phyloP scores from a whole-genome alignment of 2,113 vertebrate genomes.

The Pseudopodoces humilis region DNA sequence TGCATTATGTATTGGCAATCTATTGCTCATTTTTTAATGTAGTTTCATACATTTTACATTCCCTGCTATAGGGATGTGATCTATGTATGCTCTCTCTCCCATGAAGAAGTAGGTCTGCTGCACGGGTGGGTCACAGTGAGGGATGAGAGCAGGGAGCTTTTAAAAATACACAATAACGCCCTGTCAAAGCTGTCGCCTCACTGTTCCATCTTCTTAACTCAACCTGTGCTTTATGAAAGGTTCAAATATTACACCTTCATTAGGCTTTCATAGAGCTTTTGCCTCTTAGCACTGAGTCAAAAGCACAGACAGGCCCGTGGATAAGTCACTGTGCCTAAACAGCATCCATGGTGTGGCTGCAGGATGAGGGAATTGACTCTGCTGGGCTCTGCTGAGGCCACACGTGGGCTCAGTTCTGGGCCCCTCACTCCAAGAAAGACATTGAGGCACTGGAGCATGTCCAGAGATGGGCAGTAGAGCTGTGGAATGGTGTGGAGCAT shows the following conservation, averaged over 20 bases:
- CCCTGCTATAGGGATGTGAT: neutral
- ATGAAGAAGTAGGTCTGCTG: neutral
- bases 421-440: neutral
- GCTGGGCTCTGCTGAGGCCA: neutral
- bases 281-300: neutral
- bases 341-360: neutral
- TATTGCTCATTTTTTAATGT: conserved; percentile 19
- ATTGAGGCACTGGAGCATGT: rapidly evolving
- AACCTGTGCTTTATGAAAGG: neutral
- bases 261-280: neutral
- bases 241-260: neutral
- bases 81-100: neutral
- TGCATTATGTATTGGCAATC: conserved; percentile 22
- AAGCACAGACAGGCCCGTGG: neutral
- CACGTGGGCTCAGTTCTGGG: neutral
- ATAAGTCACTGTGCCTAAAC: neutral
- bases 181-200: neutral
- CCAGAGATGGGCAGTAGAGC: neutral
- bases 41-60: neutral
- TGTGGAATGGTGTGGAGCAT: neutral
- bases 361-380: neutral
- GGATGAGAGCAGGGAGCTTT: neutral
- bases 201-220: neutral
- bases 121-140: neutral
- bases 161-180: conserved; percentile 26